A percentile compares a stretch with the other conserved stretches of the same genome.
Conservation (phyloP, 2,113 vertebrate species). For the Opisthocomus hoazin region DNA sequence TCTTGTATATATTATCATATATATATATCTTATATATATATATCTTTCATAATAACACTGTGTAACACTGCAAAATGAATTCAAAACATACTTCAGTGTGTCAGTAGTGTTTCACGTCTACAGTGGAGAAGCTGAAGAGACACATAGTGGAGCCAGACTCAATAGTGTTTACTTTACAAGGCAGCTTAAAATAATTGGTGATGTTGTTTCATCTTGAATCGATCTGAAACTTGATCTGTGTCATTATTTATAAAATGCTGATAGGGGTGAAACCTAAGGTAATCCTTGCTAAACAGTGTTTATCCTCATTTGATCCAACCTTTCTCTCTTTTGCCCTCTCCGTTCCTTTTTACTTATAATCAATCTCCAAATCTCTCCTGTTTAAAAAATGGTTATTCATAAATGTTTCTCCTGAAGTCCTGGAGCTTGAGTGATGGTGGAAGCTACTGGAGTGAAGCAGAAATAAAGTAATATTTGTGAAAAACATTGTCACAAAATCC, state of each 20-base stretch:
- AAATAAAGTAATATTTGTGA: neutral
- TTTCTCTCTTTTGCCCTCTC: neutral
- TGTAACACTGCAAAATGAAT: neutral
- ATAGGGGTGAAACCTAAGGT: neutral
- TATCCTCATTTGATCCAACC: neutral
- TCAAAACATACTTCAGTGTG: neutral
- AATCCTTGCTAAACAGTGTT: neutral
- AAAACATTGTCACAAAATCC: neutral
- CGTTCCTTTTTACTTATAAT: neutral
- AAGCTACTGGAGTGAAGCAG: neutral
- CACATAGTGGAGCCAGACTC: neutral
- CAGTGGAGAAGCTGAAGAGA: neutral
- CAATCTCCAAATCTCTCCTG: neutral
- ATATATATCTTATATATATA: too few species aligned
- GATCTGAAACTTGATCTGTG: neutral
- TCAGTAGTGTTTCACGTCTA: neutral
- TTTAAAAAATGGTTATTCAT: neutral
- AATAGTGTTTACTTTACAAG: neutral
- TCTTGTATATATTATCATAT: too few species aligned
- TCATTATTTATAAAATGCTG: neutral
- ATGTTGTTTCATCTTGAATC: neutral
- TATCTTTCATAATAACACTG: neutral
- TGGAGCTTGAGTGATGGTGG: neutral
- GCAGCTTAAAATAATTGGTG: neutral
- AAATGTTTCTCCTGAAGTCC: neutral